Conservation (phyloP, 2,888 invertebrate species). For the Linhomoeus sp. region DNA sequence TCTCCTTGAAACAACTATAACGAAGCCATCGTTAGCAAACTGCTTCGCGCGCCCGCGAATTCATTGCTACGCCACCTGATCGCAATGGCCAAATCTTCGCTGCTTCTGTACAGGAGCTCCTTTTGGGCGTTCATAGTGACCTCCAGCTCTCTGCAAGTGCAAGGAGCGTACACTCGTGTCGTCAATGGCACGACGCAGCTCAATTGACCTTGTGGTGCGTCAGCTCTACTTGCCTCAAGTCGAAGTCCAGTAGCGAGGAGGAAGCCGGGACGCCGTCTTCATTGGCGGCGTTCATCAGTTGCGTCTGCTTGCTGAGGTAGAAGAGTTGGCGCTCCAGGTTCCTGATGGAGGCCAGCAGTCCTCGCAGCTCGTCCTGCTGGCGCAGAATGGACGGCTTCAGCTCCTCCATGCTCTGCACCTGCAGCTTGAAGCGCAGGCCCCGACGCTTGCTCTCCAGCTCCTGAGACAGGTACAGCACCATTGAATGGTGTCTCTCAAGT, state of each 20-base stretch:
- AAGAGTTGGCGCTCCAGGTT: not conserved
- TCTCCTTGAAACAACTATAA: conserved; percentile 31
- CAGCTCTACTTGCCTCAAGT: too few species aligned
- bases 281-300: too few species aligned
- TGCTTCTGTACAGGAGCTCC: conserved; percentile 59
- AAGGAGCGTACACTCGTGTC: too few species aligned
- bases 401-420: conserved; percentile 70
- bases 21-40: conserved; percentile 25
- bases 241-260: too few species aligned
- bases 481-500: too few species aligned
- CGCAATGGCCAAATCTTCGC: conserved; percentile 86
- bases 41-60: conserved; percentile 79
- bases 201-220: too few species aligned
- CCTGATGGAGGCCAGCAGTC: not conserved
- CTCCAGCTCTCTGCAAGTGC: conserved; percentile 15
- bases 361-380: conserved; percentile 45
- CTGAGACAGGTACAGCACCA: not conserved
- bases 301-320: not conserved
- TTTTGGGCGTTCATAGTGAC: conserved; percentile 62
- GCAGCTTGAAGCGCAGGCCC: conserved; percentile 78
- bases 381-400: conserved; percentile 57
- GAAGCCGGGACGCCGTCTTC: too few species aligned
- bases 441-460: conserved; percentile 49
- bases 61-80: conserved; percentile 83
- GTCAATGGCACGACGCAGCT: too few species aligned